These are phyloP conservation scores for Amblyraja radiata DNA, from an alignment of 2,797 vertebrate species.

Conservation along the genomic window DNA sequence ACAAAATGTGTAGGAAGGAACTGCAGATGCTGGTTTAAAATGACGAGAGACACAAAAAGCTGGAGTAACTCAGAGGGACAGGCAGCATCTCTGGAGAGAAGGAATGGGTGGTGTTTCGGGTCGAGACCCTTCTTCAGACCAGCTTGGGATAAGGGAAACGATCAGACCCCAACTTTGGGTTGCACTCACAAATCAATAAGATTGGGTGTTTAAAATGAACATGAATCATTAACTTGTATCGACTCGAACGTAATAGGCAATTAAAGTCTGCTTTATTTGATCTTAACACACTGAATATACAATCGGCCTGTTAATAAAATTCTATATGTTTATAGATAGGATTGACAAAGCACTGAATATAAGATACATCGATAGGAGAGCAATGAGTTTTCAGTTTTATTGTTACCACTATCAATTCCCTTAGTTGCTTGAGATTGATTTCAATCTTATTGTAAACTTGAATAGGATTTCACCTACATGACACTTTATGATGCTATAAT, in stretches of 20 bases:
- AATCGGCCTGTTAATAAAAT: not conserved
- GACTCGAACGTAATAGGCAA: not conserved
- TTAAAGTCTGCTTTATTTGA: not conserved
- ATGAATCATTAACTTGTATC: not conserved
- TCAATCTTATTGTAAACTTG: conserved; percentile 1
- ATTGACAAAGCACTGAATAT: not conserved
- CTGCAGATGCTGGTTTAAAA: too few relatives aligned
- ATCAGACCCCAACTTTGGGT: not conserved
- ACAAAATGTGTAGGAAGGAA: too few relatives aligned
- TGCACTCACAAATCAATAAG: not conserved
- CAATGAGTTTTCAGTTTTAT: not conserved
- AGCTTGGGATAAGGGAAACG: too few relatives aligned
- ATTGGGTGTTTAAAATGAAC: not conserved
- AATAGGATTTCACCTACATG: conserved; percentile 21
- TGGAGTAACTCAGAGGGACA: too few relatives aligned
- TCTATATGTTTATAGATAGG: not conserved
- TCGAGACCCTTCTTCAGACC: too few relatives aligned
- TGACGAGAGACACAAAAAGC: too few relatives aligned
- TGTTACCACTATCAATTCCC: not conserved
- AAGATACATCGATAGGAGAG: not conserved
- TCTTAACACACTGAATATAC: not conserved
- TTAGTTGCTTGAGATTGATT: not conserved
- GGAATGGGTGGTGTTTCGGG: too few relatives aligned
- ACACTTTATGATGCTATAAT: not conserved
- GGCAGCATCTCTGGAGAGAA: too few relatives aligned